Percentiles rank a stretch among this genome's conserved stretches.
phyloP scores from a whole-genome alignment of 2,888 invertebrate species.

The Drosophila lutescens region DNA sequence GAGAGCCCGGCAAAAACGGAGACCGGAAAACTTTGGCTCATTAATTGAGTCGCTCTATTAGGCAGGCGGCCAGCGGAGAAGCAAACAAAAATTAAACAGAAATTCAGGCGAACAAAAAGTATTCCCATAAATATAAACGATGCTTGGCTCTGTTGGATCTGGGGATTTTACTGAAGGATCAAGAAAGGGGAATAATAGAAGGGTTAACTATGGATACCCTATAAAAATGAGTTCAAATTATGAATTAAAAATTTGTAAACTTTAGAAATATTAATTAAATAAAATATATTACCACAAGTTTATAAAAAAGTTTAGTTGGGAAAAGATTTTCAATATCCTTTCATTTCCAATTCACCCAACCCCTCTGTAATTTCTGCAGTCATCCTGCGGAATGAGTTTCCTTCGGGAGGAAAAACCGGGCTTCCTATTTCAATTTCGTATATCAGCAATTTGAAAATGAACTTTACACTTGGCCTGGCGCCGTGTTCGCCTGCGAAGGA shows the following conservation, averaged over 20 bases:
- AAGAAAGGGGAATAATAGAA: background rate
- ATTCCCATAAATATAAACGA: slow-evolving; percentile 76
- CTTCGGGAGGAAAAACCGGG: slow-evolving; percentile 40
- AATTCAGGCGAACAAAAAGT: slow-evolving; percentile 57
- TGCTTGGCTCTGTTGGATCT: slow-evolving; percentile 34
- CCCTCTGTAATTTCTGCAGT: slow-evolving; percentile 4
- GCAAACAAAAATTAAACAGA: slow-evolving; percentile 47
- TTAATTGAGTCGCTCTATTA: slow-evolving; percentile 76
- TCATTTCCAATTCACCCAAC: background rate
- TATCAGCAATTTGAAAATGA: slow-evolving; percentile 71
- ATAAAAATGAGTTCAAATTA: background rate
- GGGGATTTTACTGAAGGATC: slow-evolving; percentile 2
- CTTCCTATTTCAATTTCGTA: slow-evolving; percentile 75
- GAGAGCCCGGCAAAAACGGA: slow-evolving; percentile 13
- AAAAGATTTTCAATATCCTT: background rate
- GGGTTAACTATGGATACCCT: slow-evolving; percentile 26
- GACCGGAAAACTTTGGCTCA: slow-evolving; percentile 69
- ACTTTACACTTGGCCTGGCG: slow-evolving; percentile 55
- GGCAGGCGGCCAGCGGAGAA: slow-evolving; percentile 36
- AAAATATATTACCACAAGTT: too few species aligned
- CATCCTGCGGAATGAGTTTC: slow-evolving; percentile 35
- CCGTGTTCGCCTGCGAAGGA: slow-evolving; percentile 14
- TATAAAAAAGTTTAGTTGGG: too few species aligned
- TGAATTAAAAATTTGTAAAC: too few species aligned
- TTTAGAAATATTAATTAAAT: too few species aligned